phyloP scores from a whole-genome alignment of 2,113 vertebrate species.

The Nothocercus nigrocapillus region DNA sequence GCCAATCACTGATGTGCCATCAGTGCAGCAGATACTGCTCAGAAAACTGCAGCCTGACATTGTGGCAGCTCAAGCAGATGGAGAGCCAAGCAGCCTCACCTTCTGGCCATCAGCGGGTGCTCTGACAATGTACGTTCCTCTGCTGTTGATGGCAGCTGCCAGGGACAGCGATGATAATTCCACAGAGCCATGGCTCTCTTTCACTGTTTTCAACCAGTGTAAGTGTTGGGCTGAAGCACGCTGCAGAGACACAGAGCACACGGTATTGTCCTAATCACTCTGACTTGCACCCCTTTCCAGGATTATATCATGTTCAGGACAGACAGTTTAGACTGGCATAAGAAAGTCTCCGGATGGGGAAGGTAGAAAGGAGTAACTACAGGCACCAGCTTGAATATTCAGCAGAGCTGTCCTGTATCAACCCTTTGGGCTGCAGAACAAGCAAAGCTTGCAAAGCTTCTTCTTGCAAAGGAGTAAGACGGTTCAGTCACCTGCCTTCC shows the following conservation, averaged over 20 bases:
- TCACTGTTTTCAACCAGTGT: conserved; percentile 94
- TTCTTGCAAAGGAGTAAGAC: background rate
- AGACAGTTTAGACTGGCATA: background rate
- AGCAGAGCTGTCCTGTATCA: background rate
- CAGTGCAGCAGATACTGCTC: background rate
- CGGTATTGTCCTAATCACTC: background rate
- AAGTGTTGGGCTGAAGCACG: conserved; percentile 88
- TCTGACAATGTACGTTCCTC: conserved; percentile 86
- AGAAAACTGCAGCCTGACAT: background rate
- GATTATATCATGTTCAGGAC: background rate
- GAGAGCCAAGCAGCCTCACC: conserved; percentile 52
- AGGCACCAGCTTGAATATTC: background rate
- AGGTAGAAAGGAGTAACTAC: background rate
- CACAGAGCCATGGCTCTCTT: conserved; percentile 95
- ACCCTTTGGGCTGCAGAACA: background rate
- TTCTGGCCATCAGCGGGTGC: conserved; percentile 77
- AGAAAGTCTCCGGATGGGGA: background rate
- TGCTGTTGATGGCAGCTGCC: conserved; percentile 91
- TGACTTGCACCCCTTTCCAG: background rate
- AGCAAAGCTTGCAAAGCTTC: background rate
- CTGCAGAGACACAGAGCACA: conserved; percentile 69
- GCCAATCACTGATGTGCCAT: fast-evolving
- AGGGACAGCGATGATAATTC: conserved; percentile 92
- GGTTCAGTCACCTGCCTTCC: background rate
- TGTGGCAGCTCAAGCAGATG: background rate